phyloP scores from a whole-genome alignment of 2,797 vertebrate species.

The Paramormyrops hopkinsi region DNA sequence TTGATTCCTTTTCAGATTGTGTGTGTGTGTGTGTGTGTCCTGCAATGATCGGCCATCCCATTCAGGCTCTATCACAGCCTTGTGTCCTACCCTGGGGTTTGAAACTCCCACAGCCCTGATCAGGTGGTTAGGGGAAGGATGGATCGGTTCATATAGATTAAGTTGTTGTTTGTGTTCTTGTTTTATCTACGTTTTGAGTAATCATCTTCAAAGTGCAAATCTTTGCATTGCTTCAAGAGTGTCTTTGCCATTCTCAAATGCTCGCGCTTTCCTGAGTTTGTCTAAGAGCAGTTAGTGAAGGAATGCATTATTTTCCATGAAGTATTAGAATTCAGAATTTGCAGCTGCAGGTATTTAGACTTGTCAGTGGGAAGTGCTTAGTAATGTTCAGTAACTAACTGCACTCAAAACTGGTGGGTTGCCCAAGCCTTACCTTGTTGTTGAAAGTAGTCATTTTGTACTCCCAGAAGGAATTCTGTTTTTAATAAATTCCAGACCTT shows the following conservation, averaged over 20 bases:
- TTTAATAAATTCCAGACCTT: constrained; percentile 4
- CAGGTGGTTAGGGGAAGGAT: neutral
- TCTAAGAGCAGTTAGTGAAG: neutral
- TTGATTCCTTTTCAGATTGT: neutral
- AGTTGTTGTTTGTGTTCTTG: neutral
- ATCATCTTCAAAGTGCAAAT: neutral
- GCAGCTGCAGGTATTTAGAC: neutral
- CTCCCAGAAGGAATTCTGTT: neutral
- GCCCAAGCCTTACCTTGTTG: neutral
- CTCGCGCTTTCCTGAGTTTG: neutral
- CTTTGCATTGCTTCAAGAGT: neutral
- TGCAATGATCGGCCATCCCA: neutral
- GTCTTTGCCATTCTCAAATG: neutral
- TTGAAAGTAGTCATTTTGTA: neutral
- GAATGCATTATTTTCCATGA: neutral
- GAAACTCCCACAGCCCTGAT: neutral
- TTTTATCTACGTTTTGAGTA: neutral
- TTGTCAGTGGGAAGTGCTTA: neutral
- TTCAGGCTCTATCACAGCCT: neutral
- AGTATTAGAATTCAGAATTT: neutral
- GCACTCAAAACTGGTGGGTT: neutral
- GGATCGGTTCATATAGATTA: neutral
- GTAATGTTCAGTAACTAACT: neutral
- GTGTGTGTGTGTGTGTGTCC: neutral
- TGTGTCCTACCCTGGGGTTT: neutral